Evolutionary conservation across 2,797 vertebrate species (phyloP).

Genomic region (Enteromius mattozi): DNA sequence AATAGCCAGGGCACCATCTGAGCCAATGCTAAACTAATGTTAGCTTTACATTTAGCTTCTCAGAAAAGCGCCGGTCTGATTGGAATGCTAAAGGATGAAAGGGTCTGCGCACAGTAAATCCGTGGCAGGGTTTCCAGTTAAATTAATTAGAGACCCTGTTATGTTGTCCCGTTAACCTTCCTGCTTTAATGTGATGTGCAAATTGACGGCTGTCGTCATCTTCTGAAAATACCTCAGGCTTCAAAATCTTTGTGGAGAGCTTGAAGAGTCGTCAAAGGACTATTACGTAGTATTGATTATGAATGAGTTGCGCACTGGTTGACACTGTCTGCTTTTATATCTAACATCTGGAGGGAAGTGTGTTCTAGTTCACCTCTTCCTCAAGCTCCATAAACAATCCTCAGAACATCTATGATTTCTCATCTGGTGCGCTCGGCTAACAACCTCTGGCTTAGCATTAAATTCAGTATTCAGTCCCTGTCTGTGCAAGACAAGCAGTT

Average conservation of each 20-base stretch:
- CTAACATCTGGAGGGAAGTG: conserved; percentile 21
- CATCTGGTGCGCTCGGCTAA: conserved; percentile 24
- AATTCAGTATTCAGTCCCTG: conserved; percentile 31
- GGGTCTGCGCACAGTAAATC: conserved; percentile 26
- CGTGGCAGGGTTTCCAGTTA: conserved; percentile 33
- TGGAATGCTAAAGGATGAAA: conserved; percentile 48
- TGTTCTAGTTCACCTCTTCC: conserved; percentile 40
- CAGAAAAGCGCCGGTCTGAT: conserved; percentile 60
- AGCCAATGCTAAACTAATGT: conserved; percentile 73
- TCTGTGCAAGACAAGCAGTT: conserved; percentile 21
- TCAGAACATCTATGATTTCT: conserved; percentile 26
- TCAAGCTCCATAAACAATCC: conserved; percentile 34
- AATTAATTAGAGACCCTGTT: conserved; percentile 50
- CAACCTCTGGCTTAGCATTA: conserved; percentile 19
- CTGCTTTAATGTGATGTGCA: conserved; percentile 39
- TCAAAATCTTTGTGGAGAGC: not conserved
- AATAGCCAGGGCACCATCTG: conserved; percentile 71
- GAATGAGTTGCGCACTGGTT: conserved; percentile 22
- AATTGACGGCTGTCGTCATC: conserved; percentile 38
- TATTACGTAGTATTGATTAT: conserved; percentile 18
- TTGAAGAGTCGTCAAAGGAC: not conserved
- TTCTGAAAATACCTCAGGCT: conserved; percentile 32
- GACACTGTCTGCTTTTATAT: conserved; percentile 28
- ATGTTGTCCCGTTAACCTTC: conserved; percentile 50
- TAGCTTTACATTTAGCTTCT: conserved; percentile 75